Percentiles rank a stretch among this genome's conserved stretches.
Evolutionary conservation across 2,113 vertebrate species (phyloP).

Genomic region (Polypterus bichir): DNA sequence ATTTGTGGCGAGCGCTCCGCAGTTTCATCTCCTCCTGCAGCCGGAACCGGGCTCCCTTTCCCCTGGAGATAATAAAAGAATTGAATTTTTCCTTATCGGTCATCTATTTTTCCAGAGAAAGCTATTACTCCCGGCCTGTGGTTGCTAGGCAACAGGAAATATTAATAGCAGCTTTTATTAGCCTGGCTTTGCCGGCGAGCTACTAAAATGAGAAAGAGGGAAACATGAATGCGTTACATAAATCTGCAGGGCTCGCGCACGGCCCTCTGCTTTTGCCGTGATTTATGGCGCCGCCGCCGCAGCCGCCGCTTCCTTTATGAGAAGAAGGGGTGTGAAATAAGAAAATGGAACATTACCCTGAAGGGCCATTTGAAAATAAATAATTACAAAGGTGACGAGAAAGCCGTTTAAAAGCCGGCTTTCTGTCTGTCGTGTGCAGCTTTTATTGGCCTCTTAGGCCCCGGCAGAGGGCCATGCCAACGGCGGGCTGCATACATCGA

Average conservation of each 20-base stretch:
- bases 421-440: constrained; percentile 46
- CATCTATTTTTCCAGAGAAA: constrained; percentile 98
- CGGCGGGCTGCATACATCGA: too few relatives aligned
- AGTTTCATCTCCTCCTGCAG: constrained; percentile 95
- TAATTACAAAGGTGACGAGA: constrained; percentile 89
- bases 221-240: constrained; percentile 99
- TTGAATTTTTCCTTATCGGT: constrained; percentile 99
- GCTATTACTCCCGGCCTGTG: constrained; percentile 96
- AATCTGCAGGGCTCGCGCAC: constrained; percentile 94
- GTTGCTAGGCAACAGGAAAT: constrained; percentile 99
- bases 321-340: constrained; percentile 87
- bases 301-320: constrained; percentile 97
- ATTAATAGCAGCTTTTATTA: constrained; percentile 99
- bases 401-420: constrained; percentile 73
- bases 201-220: constrained; percentile 99
- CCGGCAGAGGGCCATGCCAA: too few relatives aligned
- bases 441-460: constrained; percentile 65
- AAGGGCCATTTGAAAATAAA: constrained; percentile 98
- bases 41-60: constrained; percentile 93
- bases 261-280: constrained; percentile 94
- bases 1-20: constrained; percentile 42
- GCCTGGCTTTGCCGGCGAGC: constrained; percentile 96
- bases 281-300: constrained; percentile 97
- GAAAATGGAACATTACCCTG: constrained; percentile 96
- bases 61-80: constrained; percentile 99